phyloP scores from a whole-genome alignment of 2,113 vertebrate species.

The Platanista minor region DNA sequence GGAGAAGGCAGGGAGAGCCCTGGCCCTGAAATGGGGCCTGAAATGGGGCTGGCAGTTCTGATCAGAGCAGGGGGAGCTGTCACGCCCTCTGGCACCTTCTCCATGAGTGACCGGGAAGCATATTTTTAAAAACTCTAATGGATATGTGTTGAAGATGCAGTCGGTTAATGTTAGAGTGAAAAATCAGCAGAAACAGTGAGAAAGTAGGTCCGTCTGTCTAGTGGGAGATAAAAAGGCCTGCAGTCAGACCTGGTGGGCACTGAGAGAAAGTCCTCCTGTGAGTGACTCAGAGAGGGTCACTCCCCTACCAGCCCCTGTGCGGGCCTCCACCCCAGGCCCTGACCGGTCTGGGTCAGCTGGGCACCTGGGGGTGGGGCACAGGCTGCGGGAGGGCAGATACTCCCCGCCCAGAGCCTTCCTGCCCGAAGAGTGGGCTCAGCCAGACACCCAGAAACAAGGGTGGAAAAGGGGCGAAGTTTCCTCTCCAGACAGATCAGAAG shows the following conservation, averaged over 20 bases:
- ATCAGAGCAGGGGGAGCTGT: not conserved
- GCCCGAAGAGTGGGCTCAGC: not conserved
- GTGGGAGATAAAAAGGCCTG: not conserved
- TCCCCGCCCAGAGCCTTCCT: not conserved
- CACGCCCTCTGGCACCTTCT: not conserved
- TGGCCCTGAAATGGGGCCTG: not conserved
- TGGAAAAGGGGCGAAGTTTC: not conserved
- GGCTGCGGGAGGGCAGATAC: not conserved
- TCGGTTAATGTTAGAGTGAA: not conserved
- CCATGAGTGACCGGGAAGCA: not conserved
- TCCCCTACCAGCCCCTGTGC: not conserved
- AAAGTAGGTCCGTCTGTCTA: not conserved
- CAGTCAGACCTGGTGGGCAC: not conserved
- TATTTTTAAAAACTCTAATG: not conserved
- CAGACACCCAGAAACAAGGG: not conserved
- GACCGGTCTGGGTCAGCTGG: rapidly evolving
- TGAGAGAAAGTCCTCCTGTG: not conserved
- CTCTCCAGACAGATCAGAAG: not conserved
- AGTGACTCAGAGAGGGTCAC: not conserved
- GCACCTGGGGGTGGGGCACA: not conserved
- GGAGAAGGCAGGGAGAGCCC: not conserved
- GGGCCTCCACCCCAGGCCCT: not conserved
- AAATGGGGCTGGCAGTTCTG: not conserved
- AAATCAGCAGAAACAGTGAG: not conserved
- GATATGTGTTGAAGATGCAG: not conserved